phyloP scores from a whole-genome alignment of 2,113 vertebrate genomes.

The Anolis sagrei region DNA sequence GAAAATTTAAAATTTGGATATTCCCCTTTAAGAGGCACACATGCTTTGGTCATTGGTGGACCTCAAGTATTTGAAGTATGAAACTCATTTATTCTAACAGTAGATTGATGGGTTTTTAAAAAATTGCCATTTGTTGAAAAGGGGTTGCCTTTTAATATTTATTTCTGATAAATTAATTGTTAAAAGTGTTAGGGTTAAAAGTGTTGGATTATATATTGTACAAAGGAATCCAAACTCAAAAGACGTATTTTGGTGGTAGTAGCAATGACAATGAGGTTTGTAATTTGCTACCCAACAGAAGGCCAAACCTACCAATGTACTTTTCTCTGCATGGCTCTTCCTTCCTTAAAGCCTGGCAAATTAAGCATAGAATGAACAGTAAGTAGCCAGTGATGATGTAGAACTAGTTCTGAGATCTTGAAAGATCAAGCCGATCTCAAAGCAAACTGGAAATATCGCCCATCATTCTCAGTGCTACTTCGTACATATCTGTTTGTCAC shows the following conservation, averaged over 20 bases:
- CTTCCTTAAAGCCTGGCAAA: too few species aligned
- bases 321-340: too few species aligned
- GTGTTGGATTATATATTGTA: conserved; percentile 5
- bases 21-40: conserved; percentile 46
- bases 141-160: not conserved
- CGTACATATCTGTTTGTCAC: conserved; percentile 11
- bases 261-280: too few species aligned
- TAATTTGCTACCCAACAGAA: too few species aligned
- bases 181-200: conserved; percentile 38
- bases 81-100: not conserved
- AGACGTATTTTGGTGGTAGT: too few species aligned
- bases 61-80: conserved; percentile 34
- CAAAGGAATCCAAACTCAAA: too few species aligned
- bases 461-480: not conserved
- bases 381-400: not conserved
- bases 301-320: too few species aligned
- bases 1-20: conserved; percentile 36
- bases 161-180: conserved; percentile 31
- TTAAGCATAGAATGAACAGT: not conserved
- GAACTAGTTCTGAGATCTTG: not conserved
- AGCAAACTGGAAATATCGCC: not conserved
- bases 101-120: not conserved
- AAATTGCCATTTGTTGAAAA: conserved; percentile 16
- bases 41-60: conserved; percentile 21
- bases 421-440: not conserved